Evolutionary conservation across 2,797 vertebrate species (phyloP).

Genomic region (Limnodromus scolopaceus): DNA sequence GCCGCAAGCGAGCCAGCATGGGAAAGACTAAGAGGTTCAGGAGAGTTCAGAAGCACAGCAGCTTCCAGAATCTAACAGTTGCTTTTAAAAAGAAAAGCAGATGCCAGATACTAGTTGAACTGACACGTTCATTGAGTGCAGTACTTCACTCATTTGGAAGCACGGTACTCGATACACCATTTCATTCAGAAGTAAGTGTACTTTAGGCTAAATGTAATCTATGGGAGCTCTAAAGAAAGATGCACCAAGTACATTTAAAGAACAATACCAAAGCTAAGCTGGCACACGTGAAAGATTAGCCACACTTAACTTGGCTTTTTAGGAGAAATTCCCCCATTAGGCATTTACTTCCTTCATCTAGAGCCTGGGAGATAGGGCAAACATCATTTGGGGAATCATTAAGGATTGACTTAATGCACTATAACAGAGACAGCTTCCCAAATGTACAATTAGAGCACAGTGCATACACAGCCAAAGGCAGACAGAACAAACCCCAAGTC

Average conservation of each 20-base stretch:
- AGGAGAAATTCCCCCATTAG: neutral
- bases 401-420: neutral
- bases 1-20: rapidly evolving
- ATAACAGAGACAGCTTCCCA: neutral
- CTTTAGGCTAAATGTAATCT: neutral
- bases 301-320: neutral
- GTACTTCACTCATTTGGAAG: neutral
- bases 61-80: neutral
- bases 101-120: neutral
- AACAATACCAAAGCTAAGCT: neutral
- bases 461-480: neutral
- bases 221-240: neutral
- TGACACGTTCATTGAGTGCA: neutral
- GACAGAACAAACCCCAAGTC: neutral
- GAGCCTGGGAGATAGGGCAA: neutral
- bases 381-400: neutral
- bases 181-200: neutral
- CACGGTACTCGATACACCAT: neutral
- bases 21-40: neutral
- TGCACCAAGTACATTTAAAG: neutral
- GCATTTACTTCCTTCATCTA: neutral
- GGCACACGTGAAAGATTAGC: neutral
- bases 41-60: neutral
- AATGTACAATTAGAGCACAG: neutral
- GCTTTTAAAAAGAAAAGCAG: neutral